These are phyloP conservation scores for Bucco capensis DNA, from an alignment of 2,113 vertebrate genomes.

Conservation along the genomic window DNA sequence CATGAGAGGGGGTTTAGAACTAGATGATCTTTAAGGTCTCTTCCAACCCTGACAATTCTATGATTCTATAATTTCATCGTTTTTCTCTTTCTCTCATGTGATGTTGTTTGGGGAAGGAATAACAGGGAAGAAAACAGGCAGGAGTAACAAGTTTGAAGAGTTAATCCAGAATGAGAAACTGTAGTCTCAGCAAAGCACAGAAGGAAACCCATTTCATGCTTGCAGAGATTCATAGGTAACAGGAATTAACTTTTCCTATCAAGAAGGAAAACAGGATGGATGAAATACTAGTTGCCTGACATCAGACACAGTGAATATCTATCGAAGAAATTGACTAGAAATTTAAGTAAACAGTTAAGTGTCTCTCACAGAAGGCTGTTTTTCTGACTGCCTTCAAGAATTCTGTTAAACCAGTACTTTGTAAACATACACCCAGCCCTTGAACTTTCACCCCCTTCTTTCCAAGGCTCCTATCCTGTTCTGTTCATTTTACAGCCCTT, in stretches of 20 bases:
- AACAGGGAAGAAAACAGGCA: background rate
- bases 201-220: background rate
- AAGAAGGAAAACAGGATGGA: background rate
- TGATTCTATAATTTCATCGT: background rate
- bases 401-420: background rate
- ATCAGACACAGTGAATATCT: background rate
- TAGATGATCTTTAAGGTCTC: no score
- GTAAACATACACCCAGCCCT: background rate
- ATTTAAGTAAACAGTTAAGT: background rate
- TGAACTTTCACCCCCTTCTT: background rate
- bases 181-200: background rate
- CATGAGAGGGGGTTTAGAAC: no score
- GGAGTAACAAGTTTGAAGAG: background rate
- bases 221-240: background rate
- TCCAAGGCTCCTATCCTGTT: background rate
- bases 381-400: background rate
- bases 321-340: background rate
- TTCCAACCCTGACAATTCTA: no score
- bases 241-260: background rate
- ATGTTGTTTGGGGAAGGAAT: background rate
- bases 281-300: background rate
- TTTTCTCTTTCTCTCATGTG: background rate
- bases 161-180: background rate
- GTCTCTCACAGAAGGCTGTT: background rate
- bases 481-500: background rate